Conservation (phyloP, 2,888 invertebrate species). For the Dioctria rufipes region DNA sequence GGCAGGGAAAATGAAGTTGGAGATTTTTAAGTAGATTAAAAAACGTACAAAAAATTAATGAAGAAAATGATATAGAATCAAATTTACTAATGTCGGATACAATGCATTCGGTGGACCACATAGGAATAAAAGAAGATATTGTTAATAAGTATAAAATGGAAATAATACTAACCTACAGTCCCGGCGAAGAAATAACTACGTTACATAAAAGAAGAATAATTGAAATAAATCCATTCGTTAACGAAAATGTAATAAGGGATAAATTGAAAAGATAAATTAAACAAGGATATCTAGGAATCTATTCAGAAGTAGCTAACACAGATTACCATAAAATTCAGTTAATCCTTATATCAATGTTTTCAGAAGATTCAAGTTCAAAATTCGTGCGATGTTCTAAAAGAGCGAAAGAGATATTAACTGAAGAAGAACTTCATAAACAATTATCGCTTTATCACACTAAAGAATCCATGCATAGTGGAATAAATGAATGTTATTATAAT, state of each 20-base stretch:
- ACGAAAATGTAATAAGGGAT: too few relatives aligned
- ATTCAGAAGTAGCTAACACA: too few relatives aligned
- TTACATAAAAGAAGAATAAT: too few relatives aligned
- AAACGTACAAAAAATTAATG: slow-evolving; percentile 34
- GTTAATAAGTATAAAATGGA: slow-evolving; percentile 59
- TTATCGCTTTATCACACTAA: slow-evolving; percentile 22
- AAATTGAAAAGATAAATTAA: too few relatives aligned
- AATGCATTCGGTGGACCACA: slow-evolving; percentile 56
- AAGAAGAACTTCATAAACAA: slow-evolving; percentile 14
- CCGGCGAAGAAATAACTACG: not conserved
- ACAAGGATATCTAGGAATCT: too few relatives aligned
- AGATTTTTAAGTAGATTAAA: slow-evolving; percentile 58
- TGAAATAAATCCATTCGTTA: too few relatives aligned
- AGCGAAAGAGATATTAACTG: slow-evolving; percentile 6
- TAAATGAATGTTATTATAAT: slow-evolving; percentile 46
- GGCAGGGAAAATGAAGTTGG: slow-evolving; percentile 57
- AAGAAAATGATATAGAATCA: slow-evolving; percentile 54
- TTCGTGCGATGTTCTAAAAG: too few relatives aligned
- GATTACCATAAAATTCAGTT: too few relatives aligned
- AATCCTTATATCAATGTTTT: too few relatives aligned
- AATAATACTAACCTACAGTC: slow-evolving; percentile 57
- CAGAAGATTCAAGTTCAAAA: too few relatives aligned
- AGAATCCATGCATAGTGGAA: slow-evolving; percentile 50
- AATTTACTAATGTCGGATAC: slow-evolving; percentile 52
- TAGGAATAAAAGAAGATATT: slow-evolving; percentile 57